Evolutionary conservation across 2,888 invertebrate species (phyloP), one percentile per base, ranked within the genome.

Genomic region (Clunio marinus): DNA sequence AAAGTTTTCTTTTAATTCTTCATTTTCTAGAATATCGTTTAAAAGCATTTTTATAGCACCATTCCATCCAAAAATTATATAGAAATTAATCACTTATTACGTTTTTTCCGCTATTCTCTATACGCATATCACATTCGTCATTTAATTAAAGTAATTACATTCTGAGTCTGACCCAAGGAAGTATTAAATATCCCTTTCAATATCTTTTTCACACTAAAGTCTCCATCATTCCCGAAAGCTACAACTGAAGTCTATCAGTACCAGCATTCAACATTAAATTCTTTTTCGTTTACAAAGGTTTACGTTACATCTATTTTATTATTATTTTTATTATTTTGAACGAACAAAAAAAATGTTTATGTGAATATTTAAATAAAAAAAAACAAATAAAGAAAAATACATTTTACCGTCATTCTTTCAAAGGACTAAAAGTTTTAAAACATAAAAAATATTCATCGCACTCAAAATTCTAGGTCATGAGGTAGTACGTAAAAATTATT

Each of bases 401-500:
- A 41, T 41, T 41, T 41, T 41, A 41, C 41, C 13, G 41, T 41
- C 41, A 41, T n/a, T 15, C 3, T 13, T n/a, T n/a, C 3, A n/a
- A 3, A 8, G 13, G n/a, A 41, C 15, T 41, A n/a, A 32, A 32
- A 32, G 4, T 41, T 3, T 41, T 41, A 41, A n/a, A 41, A 7
- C 3, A 41, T 7, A n/a, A 41, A 41, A 41, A 41, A 15, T 41
- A n/a, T 41, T n/a, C 15, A 15, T 41, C 41, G 41, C 41, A 41
- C 3, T 15, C 41, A 13, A 41, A 41, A 7, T 41, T 41, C n/a
- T 15, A 41, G 13, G 3, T 41, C 41, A 41, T 62, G 62, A 62
- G 62, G 62, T 62, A 62, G 62, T 41, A 62, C 62, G 62, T 62
- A 62, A 62, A 25, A 62, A 62, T 32, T 62, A 62, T 62, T 62